Percentiles rank a stretch among this genome's conserved stretches.
phyloP scores from a whole-genome alignment of 2,888 invertebrate species.

The Dynastes hyllus region DNA sequence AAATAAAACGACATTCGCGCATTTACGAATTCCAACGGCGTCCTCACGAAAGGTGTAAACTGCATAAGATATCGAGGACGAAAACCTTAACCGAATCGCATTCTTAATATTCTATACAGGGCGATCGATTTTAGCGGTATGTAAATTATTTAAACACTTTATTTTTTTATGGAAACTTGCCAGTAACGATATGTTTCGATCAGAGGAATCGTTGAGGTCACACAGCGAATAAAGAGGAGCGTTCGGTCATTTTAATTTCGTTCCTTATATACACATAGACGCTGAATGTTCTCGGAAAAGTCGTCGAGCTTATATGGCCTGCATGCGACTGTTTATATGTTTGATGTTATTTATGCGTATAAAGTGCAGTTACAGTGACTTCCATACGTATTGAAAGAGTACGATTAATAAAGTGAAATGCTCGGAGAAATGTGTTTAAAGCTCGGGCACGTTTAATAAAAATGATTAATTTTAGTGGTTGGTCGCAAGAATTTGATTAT shows the following conservation, averaged over 20 bases:
- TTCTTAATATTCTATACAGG: background rate
- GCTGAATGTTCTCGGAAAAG: background rate
- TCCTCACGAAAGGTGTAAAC: constrained; percentile 6
- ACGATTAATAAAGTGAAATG: too few species aligned
- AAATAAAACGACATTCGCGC: background rate
- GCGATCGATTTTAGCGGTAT: constrained; percentile 55
- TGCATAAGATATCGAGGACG: background rate
- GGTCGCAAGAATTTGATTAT: too few species aligned
- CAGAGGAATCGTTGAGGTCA: background rate
- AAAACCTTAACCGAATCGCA: background rate
- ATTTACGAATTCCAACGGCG: background rate
- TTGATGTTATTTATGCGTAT: constrained; percentile 3
- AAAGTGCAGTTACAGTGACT: too few species aligned
- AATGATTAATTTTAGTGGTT: too few species aligned
- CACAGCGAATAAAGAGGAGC: background rate
- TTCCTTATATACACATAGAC: constrained; percentile 8
- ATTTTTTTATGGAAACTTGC: constrained; percentile 38
- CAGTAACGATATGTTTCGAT: constrained; percentile 6
- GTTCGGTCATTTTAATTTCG: constrained; percentile 30
- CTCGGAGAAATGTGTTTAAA: too few species aligned
- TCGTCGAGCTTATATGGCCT: background rate
- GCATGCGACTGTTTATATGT: too few species aligned
- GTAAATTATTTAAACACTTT: constrained; percentile 56
- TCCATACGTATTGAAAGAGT: too few species aligned
- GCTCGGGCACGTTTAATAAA: too few species aligned